Percentiles rank a stretch among this genome's conserved stretches.
Conservation (phyloP, 2,797 vertebrate genomes). For the Crocidura indochinensis region DNA sequence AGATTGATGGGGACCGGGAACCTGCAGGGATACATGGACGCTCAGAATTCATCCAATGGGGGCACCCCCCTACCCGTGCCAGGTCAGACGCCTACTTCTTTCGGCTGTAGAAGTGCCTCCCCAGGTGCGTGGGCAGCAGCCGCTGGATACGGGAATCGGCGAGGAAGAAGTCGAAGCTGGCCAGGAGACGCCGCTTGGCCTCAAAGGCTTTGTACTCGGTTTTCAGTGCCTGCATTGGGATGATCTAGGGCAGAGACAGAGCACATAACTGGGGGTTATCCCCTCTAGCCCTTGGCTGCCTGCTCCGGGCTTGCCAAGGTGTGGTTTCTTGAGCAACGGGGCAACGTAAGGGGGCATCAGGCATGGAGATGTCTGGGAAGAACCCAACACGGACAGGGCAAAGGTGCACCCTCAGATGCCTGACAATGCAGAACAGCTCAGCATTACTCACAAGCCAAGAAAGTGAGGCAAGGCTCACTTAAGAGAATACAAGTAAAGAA, state of each 20-base stretch:
- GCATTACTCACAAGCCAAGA: too few relatives aligned
- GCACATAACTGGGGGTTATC: constrained; percentile 10
- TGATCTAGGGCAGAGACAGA: constrained; percentile 90
- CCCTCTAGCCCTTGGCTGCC: not conserved
- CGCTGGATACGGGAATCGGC: constrained; percentile 94
- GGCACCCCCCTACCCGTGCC: accelerated
- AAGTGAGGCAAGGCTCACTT: too few relatives aligned
- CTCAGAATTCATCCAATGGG: not conserved
- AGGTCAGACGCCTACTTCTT: constrained; percentile 93
- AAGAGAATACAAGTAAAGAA: too few relatives aligned
- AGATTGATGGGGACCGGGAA: constrained; percentile 94
- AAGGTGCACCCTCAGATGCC: too few relatives aligned
- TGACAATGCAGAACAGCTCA: too few relatives aligned
- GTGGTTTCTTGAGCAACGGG: too few relatives aligned
- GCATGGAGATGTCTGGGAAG: too few relatives aligned
- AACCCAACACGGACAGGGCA: too few relatives aligned
- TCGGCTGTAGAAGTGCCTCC: constrained; percentile 95
- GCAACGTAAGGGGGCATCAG: too few relatives aligned
- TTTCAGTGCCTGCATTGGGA: constrained; percentile 93
- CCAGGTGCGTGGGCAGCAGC: constrained; percentile 94
- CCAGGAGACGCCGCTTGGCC: constrained; percentile 94
- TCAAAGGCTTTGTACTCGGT: constrained; percentile 96
- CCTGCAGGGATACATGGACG: constrained; percentile 85
- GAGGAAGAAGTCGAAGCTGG: constrained; percentile 95
- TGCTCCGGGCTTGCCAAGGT: too few relatives aligned